Base-by-base conservation (phyloP, 2,113 vertebrate species). In the Sclerurus mexicanus region DNA sequence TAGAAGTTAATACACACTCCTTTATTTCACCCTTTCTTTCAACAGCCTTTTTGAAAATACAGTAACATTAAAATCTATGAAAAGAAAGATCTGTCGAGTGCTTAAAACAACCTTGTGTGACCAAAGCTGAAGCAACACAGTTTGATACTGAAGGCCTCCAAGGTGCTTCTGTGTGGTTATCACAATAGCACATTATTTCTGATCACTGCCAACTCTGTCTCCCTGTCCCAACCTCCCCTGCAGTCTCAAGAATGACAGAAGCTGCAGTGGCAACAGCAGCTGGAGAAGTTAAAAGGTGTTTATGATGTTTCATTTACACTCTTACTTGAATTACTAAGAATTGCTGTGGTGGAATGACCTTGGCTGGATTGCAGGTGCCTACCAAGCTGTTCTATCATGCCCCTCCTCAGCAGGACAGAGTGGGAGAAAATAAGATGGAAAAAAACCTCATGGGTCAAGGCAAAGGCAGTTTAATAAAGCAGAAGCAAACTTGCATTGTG, bases 151-250 rank as follows among this genome's bases (percentile, higher is more conserved):
- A 27, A 68, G 5, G 4, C 12, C 15, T 39, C 5, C 2, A 69
- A 85, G 13, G 17, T 40, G 4, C 30, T 88, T 68, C 15, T 69
- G 17, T 5, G 4, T 20, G 4, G 5, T 46, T 49, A 22, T 14
- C 69, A 18, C 31, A 68, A 47, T 13, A 44, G 16, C 1, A 4
- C 4, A 3, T 46, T 53, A 17, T 39, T 90, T 71, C 27, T 63
- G 37, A 47, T 33, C 2, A 0, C 15, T 76, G 14, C 35, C 9
- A 20, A 9, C 30, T 67, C 28, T 7, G 1, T 24, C 6, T 59
- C 31, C 14, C 24, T 37, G 21, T 44, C 33, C 25, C 9, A 40
- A 3, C 22, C 8, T 78, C 35, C 19, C 9, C 31, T 76, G 23
- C 1, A 25, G 11, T 31, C 42, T n/a, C 19, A 39, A 4, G 3